phyloP scores from a whole-genome alignment of 2,113 vertebrate genomes.

The Gavialis gangeticus region DNA sequence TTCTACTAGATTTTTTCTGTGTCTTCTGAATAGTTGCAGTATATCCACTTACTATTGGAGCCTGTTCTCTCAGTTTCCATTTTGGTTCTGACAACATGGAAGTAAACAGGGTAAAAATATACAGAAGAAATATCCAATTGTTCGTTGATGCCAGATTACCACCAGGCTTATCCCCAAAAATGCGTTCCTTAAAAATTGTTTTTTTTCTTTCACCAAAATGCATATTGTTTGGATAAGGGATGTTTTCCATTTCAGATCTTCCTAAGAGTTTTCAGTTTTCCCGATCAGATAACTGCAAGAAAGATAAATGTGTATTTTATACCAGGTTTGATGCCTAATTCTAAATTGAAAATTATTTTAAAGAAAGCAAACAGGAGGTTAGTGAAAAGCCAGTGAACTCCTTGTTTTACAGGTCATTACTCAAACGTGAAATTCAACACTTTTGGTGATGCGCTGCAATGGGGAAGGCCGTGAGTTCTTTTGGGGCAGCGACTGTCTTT shows the following conservation, averaged over 20 bases:
- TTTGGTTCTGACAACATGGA: not conserved
- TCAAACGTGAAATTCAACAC: not conserved
- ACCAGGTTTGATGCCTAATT: constrained; percentile 35
- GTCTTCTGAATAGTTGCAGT: not conserved
- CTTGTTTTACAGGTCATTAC: not conserved
- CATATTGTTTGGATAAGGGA: constrained; percentile 45
- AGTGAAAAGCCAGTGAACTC: not conserved
- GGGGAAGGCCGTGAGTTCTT: not conserved
- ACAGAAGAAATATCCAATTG: not conserved
- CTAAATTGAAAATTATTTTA: not conserved
- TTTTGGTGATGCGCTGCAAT: not conserved
- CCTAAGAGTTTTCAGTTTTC: not conserved
- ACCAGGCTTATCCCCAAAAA: constrained; percentile 34
- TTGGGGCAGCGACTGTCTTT: not conserved
- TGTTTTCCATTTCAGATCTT: constrained; percentile 22
- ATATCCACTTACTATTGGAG: not conserved
- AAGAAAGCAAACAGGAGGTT: not conserved
- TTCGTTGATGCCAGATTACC: constrained; percentile 32
- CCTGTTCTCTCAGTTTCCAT: not conserved
- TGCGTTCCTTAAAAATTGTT: constrained; percentile 46
- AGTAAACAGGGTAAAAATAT: not conserved
- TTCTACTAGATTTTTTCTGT: not conserved
- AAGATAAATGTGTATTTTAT: constrained; percentile 2
- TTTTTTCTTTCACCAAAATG: constrained; percentile 43
- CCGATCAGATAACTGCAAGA: constrained; percentile 28